Conservation (phyloP, 2,888 invertebrate species). For the Sipunculus nudus region DNA sequence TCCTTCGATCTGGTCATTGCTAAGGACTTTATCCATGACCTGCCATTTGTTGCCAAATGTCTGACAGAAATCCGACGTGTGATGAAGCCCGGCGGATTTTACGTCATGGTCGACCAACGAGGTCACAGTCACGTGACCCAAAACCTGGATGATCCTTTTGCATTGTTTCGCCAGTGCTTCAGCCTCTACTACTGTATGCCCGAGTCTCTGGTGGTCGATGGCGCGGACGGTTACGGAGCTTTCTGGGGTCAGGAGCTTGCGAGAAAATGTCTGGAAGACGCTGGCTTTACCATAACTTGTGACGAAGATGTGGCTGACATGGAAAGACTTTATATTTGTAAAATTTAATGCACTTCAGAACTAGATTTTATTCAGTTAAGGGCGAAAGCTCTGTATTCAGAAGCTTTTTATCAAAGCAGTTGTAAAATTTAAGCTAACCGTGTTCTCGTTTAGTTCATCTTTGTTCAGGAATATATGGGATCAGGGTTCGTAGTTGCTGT, state of each 20-base stretch:
- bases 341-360: no score
- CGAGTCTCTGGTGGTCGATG: slow-evolving; percentile 7
- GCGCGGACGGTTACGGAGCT: slow-evolving; percentile 15
- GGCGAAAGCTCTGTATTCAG: no score
- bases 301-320: no score
- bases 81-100: slow-evolving; percentile 14
- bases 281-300: no score
- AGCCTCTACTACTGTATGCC: slow-evolving; percentile 22
- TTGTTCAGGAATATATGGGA: no score
- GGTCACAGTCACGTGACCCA: slow-evolving; percentile 5
- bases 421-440: no score
- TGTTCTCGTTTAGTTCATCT: no score
- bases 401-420: no score
- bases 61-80: slow-evolving; percentile 13
- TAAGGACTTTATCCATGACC: slow-evolving; percentile 18
- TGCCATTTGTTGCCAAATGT: slow-evolving; percentile 11
- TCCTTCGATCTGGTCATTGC: slow-evolving; percentile 8
- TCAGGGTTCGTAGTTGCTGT: no score
- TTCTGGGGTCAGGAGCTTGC: slow-evolving; percentile 18
- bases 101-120: slow-evolving; percentile 7
- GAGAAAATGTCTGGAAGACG: slow-evolving; percentile 4
- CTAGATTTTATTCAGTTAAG: no score
- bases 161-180: not conserved
- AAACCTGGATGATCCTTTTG: slow-evolving; percentile 2
- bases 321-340: no score